Percentiles rank a stretch among this genome's conserved stretches.
Evolutionary conservation across 2,113 vertebrate species (phyloP).

Genomic region (Herpailurus yagouaroundi): DNA sequence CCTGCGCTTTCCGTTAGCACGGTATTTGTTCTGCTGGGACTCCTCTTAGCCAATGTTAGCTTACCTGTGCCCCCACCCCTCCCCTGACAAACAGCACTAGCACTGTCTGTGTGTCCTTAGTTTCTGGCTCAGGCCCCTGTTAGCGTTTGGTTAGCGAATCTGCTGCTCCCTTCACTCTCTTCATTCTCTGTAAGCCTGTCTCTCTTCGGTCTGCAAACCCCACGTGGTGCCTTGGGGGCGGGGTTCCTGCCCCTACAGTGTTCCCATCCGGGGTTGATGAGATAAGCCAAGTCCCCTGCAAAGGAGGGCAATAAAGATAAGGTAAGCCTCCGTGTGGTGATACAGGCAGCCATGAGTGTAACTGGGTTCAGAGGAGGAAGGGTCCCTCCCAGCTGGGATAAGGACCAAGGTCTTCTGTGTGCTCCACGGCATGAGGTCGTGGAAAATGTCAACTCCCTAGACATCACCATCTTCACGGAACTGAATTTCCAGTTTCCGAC

Average conservation of each 20-base stretch:
- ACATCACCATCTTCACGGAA: neutral
- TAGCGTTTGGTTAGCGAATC: neutral
- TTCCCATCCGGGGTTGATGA: neutral
- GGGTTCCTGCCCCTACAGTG: neutral
- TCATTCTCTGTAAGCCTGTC: neutral
- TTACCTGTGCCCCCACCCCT: neutral
- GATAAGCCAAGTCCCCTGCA: neutral
- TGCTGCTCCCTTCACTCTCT: neutral
- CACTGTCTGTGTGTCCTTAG: neutral
- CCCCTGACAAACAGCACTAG: neutral
- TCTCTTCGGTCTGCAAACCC: neutral
- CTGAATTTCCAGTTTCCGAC: neutral
- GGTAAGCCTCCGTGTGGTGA: neutral
- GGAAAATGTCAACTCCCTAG: neutral
- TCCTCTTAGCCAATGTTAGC: neutral
- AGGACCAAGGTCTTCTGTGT: neutral
- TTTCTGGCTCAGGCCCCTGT: neutral
- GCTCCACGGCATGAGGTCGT: neutral
- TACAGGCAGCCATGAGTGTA: fast-evolving
- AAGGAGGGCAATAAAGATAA: neutral
- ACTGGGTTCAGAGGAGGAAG: neutral
- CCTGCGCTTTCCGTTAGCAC: neutral
- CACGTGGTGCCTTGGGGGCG: neutral
- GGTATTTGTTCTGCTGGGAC: neutral
- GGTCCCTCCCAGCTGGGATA: no score